These are phyloP conservation scores for Torymus aiolomorphi DNA, from an alignment of 2,888 invertebrate species.

Conservation along the genomic window DNA sequence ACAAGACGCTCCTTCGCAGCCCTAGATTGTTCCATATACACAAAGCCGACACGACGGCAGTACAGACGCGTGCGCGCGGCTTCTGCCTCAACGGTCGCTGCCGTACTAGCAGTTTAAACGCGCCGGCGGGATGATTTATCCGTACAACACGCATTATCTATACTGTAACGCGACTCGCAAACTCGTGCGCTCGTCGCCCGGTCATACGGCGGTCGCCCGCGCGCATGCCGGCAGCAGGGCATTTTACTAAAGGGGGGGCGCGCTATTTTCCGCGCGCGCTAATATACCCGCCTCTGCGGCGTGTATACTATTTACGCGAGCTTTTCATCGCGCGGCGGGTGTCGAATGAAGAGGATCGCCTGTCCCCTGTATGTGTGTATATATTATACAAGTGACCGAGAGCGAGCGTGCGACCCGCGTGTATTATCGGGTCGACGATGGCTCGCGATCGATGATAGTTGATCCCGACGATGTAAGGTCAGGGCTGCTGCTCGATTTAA, in stretches of 20 bases:
- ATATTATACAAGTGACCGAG: too few relatives aligned
- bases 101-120: constrained; percentile 71
- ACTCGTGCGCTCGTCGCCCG: neutral
- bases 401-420: too few relatives aligned
- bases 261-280: neutral
- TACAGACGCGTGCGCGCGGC: too few relatives aligned
- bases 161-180: neutral
- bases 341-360: too few relatives aligned
- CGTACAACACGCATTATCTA: neutral
- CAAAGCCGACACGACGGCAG: neutral
- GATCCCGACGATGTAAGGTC: too few relatives aligned
- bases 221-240: neutral
- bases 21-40: too few relatives aligned
- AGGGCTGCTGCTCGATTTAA: too few relatives aligned
- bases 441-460: too few relatives aligned
- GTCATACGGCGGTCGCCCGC: neutral
- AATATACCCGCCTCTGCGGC: neutral
- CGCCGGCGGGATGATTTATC: constrained; percentile 67
- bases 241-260: constrained; percentile 30
- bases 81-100: constrained; percentile 66
- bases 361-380: too few relatives aligned
- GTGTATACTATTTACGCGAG: constrained; percentile 1
- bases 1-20: too few relatives aligned
- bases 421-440: too few relatives aligned
- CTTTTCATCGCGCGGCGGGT: neutral